A percentile compares a stretch with the other conserved stretches of the same genome.
Evolutionary conservation across 2,888 invertebrate species (phyloP).

Genomic region (Loripinus fragilis): DNA sequence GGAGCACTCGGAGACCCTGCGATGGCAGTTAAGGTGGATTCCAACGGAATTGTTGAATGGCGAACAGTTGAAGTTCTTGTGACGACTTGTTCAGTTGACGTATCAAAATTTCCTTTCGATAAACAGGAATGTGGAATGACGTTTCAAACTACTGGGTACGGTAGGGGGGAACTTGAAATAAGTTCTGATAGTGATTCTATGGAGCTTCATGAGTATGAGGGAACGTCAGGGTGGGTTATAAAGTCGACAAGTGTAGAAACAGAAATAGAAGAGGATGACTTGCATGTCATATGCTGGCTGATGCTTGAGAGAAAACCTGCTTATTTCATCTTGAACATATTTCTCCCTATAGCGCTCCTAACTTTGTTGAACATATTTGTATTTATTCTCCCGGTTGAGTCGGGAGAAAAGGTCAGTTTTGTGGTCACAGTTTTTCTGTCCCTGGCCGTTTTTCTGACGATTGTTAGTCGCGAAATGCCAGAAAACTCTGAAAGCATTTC

Average conservation of each 20-base stretch:
- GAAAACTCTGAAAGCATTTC: slow-evolving; percentile 51
- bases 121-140: slow-evolving; percentile 46
- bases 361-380: slow-evolving; percentile 56
- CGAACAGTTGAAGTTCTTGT: slow-evolving; percentile 43
- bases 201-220: slow-evolving; percentile 40
- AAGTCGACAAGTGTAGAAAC: slow-evolving; percentile 26
- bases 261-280: background rate
- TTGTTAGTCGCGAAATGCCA: slow-evolving; percentile 54
- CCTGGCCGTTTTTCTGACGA: slow-evolving; percentile 54
- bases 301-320: slow-evolving; percentile 43
- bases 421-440: slow-evolving; percentile 59
- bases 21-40: slow-evolving; percentile 24
- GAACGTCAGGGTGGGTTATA: slow-evolving; percentile 49
- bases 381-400: slow-evolving; percentile 53
- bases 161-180: slow-evolving; percentile 33
- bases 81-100: slow-evolving; percentile 44
- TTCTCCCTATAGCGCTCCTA: slow-evolving; percentile 49
- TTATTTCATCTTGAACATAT: slow-evolving; percentile 54
- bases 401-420: slow-evolving; percentile 57
- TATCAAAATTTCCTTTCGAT: slow-evolving; percentile 55
- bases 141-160: slow-evolving; percentile 44
- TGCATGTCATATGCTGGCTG: slow-evolving; percentile 44
- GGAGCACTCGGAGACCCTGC: slow-evolving; percentile 19
- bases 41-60: slow-evolving; percentile 40
- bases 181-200: slow-evolving; percentile 23